A percentile compares a stretch with the other conserved stretches of the same genome.
Conservation (phyloP, 2,888 invertebrate genomes). For the Hesperia comma region DNA sequence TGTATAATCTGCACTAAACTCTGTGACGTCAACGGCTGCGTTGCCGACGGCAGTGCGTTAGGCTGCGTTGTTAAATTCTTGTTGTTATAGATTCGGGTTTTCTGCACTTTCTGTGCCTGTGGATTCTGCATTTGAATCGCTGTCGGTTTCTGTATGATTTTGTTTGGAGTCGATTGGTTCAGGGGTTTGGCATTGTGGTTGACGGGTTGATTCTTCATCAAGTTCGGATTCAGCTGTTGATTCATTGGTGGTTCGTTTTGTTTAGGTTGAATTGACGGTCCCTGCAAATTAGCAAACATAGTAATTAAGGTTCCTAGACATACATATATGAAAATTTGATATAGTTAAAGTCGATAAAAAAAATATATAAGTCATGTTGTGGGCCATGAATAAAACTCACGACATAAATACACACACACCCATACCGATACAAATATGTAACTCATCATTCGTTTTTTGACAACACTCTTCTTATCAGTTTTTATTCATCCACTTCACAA, state of each 20-base stretch:
- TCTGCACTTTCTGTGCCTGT: slow-evolving; percentile 56
- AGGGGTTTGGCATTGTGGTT: slow-evolving; percentile 33
- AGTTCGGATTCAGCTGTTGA: slow-evolving; percentile 44
- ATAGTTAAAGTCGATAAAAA: no score
- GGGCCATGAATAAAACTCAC: no score
- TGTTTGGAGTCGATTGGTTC: slow-evolving; percentile 55
- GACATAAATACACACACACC: no score
- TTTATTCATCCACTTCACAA: no score
- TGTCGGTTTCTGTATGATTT: slow-evolving; percentile 41
- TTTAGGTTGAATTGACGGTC: slow-evolving; percentile 61
- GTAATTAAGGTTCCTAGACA: neutral
- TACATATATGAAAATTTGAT: no score
- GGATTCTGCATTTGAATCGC: slow-evolving; percentile 41
- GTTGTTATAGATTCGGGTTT: slow-evolving; percentile 66
- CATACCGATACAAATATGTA: no score
- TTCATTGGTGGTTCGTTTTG: slow-evolving; percentile 53
- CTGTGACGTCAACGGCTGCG: slow-evolving; percentile 60
- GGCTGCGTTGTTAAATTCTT: slow-evolving; percentile 18
- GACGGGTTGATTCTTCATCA: slow-evolving; percentile 43
- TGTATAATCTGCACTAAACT: slow-evolving; percentile 78
- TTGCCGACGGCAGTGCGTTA: neutral
- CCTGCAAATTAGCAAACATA: slow-evolving; percentile 51
- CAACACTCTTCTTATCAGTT: no score
- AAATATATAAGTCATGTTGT: no score
- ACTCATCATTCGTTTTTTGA: no score